These are phyloP conservation scores for Drosophila meridiana DNA, from an alignment of 2,888 invertebrate species.

Conservation along the genomic window DNA sequence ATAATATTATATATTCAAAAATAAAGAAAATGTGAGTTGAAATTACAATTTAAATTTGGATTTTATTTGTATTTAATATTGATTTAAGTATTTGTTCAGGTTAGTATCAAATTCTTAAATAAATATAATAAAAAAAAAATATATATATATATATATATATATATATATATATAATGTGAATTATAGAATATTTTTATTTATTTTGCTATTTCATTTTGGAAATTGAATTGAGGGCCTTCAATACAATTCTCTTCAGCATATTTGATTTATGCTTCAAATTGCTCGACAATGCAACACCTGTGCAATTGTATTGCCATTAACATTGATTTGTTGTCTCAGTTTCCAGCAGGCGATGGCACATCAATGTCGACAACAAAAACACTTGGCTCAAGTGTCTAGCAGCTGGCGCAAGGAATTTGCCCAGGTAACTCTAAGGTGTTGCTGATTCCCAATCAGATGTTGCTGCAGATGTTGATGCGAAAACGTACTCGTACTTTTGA, in stretches of 20 bases:
- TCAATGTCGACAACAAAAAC: conserved; percentile 22
- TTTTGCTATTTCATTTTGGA: neutral
- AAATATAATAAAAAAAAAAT: neutral
- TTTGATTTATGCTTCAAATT: conserved; percentile 60
- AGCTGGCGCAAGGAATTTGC: conserved; percentile 46
- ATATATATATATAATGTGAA: too few species aligned
- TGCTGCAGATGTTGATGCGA: conserved; percentile 36
- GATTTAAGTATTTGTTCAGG: neutral
- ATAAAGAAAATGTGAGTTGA: too few species aligned
- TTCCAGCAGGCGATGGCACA: conserved; percentile 20
- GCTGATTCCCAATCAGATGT: conserved; percentile 18
- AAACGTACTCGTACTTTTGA: conserved; percentile 68
- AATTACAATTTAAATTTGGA: neutral
- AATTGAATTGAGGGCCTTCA: neutral
- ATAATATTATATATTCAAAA: too few species aligned
- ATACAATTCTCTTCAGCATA: conserved; percentile 16
- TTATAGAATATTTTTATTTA: neutral
- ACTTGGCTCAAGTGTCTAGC: conserved; percentile 39
- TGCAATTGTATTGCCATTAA: conserved; percentile 70
- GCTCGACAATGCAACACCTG: conserved; percentile 56
- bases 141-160: too few species aligned
- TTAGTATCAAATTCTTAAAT: neutral
- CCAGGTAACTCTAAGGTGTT: conserved; percentile 54
- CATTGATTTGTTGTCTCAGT: conserved; percentile 71
- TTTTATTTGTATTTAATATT: neutral